Evolutionary conservation across 2,797 vertebrate species (phyloP), one percentile per base, ranked within the genome.

Genomic region (Choloepus didactylus): DNA sequence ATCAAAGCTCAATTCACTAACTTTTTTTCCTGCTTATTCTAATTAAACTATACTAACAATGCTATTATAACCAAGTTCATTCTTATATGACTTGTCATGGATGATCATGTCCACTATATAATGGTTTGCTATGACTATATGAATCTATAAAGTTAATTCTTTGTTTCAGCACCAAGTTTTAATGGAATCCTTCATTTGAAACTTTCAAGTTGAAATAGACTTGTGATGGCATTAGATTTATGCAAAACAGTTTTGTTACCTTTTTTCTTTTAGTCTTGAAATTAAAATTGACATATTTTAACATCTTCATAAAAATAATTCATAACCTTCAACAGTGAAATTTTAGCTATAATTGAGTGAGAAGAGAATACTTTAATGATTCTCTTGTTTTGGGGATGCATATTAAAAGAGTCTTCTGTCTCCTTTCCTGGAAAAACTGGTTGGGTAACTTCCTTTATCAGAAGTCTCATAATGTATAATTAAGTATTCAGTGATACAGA

Each of bases 241-340:
- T 87, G 49, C 41, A 86, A 73, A 87, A 35, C 46, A 67, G 49
- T 83, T 73, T 59, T 84, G 25, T 49, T 86, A 29, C 27, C n/a
- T 46, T 87, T 88, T 89, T 93, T 80, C 2, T 73, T 67, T 59
- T 82, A 16, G 62, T 62, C 89, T 91, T 84, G 54, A 94, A 95
- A 64, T 85, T 72, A 72, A 12, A 59, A 16, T 75, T 38, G 41
- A 49, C 25, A 64, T 79, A 51, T 23, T 83, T 59, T 87, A 72
- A 66, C 79, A 75, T 87, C 44, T 66, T 77, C 6, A 41, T 92
- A 44, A 92, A 86, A 93, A 72, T 41, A 81, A 9, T 69, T 95
- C 27, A 23, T 11, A 83, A 19, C 21, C 41, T 56, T 67, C 29
- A 84, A 7, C 79, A 91, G 11, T 70, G 54, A 87, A 85, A 56